A percentile compares a stretch with the other conserved stretches of the same genome.
Conservation (phyloP, 2,797 vertebrate species). For the Myotis daubentonii region DNA sequence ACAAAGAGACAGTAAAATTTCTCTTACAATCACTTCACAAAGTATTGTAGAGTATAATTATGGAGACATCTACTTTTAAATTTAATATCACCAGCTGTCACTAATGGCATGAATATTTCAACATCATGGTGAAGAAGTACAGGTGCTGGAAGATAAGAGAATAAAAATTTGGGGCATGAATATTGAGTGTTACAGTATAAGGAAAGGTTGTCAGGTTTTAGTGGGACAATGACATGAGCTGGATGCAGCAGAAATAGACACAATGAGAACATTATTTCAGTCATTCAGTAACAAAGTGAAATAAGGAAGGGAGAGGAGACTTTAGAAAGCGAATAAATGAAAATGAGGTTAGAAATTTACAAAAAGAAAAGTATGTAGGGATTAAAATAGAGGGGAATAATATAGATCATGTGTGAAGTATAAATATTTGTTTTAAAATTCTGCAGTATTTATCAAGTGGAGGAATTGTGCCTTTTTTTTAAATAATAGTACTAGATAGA, state of each 20-base stretch:
- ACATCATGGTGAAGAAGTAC: background rate
- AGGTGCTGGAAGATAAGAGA: conserved; percentile 25
- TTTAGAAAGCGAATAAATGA: background rate
- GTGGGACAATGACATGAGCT: background rate
- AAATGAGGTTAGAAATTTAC: background rate
- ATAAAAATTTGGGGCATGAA: conserved; percentile 34
- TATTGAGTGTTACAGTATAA: background rate
- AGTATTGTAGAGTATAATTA: conserved; percentile 52
- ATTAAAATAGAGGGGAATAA: conserved; percentile 3
- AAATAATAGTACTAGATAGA: conserved; percentile 7
- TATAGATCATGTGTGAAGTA: background rate
- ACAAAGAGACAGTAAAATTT: background rate
- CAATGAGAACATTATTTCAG: conserved; percentile 11
- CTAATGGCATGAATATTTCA: conserved; percentile 46
- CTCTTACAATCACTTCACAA: background rate
- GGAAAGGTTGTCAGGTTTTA: conserved; percentile 35
- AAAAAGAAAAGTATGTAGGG: background rate
- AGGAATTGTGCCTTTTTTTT: background rate
- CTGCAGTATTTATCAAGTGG: background rate
- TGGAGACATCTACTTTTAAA: conserved; percentile 29
- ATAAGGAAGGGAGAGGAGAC: background rate
- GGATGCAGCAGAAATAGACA: background rate
- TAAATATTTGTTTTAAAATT: conserved; percentile 49
- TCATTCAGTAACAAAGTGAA: background rate
- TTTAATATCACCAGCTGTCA: conserved; percentile 63